Evolutionary conservation across 2,797 vertebrate species (phyloP).

Genomic region (Notolepis coatsorum): DNA sequence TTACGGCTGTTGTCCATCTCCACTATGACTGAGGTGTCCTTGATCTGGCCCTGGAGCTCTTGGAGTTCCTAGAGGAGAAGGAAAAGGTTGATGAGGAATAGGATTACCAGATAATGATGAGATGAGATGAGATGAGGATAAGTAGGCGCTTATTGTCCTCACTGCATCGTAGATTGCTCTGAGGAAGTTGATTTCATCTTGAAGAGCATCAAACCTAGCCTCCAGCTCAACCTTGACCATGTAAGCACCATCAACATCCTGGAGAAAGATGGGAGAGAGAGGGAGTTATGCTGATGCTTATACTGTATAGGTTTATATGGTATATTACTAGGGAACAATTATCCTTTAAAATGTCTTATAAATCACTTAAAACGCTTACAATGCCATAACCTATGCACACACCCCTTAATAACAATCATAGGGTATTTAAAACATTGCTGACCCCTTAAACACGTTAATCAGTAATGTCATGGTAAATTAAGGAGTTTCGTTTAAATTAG

Average conservation of each 20-base stretch:
- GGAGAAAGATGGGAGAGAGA: too few relatives aligned
- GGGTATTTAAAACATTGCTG: too few relatives aligned
- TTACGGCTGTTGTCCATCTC: constrained; percentile 89
- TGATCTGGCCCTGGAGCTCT: constrained; percentile 88
- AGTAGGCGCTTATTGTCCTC: constrained; percentile 28
- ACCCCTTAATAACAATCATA: too few relatives aligned
- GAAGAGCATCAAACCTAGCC: constrained; percentile 85
- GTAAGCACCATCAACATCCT: constrained; percentile 92
- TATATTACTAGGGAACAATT: too few relatives aligned
- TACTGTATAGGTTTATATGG: too few relatives aligned
- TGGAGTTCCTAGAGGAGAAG: constrained; percentile 81
- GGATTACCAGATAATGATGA: neutral
- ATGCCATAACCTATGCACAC: too few relatives aligned
- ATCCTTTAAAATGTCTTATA: too few relatives aligned
- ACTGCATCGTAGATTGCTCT: constrained; percentile 89
- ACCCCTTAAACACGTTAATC: too few relatives aligned
- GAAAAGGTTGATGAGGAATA: neutral
- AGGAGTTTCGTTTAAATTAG: too few relatives aligned
- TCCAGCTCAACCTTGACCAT: constrained; percentile 91
- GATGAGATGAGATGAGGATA: neutral
- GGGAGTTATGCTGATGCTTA: too few relatives aligned
- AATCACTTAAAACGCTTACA: too few relatives aligned
- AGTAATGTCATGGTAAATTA: too few relatives aligned
- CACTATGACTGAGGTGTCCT: constrained; percentile 89
- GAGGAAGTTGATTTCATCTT: constrained; percentile 91